A percentile compares a stretch with the other conserved stretches of the same genome.
Conservation (phyloP, 1,140 invertebrate species). For the Ceratina japonica region DNA sequence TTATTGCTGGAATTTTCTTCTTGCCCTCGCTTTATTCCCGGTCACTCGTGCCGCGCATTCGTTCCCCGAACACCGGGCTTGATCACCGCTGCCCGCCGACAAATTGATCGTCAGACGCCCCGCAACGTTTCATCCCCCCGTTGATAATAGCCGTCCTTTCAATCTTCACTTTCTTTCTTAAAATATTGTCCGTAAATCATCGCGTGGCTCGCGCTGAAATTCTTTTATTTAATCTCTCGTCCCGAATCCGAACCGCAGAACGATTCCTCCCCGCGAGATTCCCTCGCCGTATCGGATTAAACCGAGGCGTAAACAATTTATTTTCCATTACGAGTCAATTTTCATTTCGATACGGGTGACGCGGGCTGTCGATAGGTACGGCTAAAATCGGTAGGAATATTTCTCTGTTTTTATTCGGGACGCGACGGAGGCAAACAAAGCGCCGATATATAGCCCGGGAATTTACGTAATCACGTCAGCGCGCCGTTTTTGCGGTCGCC, state of each 20-base stretch:
- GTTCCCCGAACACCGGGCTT: background rate
- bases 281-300: background rate
- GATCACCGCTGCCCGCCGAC: background rate
- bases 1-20: slow-evolving; percentile 65
- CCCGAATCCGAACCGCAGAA: background rate
- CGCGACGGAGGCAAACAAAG: background rate
- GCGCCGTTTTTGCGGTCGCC: slow-evolving; percentile 4
- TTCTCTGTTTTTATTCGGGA: slow-evolving; percentile 16
- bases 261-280: background rate
- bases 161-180: too few relatives aligned
- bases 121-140: background rate
- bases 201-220: too few relatives aligned
- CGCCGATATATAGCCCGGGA: background rate
- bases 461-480: slow-evolving; percentile 24
- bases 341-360: background rate
- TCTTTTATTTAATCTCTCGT: background rate
- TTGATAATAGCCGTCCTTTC: too few relatives aligned
- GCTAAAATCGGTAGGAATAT: too few relatives aligned
- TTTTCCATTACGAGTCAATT: slow-evolving; percentile 27
- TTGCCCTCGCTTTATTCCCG: slow-evolving; percentile 15
- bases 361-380: background rate
- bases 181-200: too few relatives aligned
- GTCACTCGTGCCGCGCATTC: slow-evolving; percentile 54
- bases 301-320: background rate
- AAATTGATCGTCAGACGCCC: background rate